Base-by-base conservation (phyloP, 2,113 vertebrate species). In the Paratilapia polleni region DNA sequence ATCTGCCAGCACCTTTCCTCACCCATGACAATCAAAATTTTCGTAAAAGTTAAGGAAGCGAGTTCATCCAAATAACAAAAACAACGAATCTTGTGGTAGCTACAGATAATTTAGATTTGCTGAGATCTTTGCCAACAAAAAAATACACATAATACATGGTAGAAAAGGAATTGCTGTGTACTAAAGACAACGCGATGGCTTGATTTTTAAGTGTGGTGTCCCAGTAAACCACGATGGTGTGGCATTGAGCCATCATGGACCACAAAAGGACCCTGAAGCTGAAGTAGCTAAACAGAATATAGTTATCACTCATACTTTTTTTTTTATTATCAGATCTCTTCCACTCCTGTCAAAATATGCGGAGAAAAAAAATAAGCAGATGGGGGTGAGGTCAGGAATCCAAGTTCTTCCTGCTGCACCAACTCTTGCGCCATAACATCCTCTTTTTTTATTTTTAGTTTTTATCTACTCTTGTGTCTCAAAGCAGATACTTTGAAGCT, bases 191-290 rank as follows among this genome's bases (percentile, higher is more conserved):
- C 2, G 17, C 17, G 28, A 31, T 73, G 17, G 26, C 66, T 73
- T 52, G 63, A 43, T n/a, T 49, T 17, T 49, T 49, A 52, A 31
- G 5, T 52, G 66, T 20, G 66, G 43, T 1, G 24, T 60, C 22
- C 43, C 75, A 61, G 38, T 49, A 83, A 77, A n/a, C 31, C 56
- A 59, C 36, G 54, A 75, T 75, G n/a, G 57, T 14, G 62, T 66
- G 66, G 38, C 54, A 61, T 20, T 52, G 60, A 57, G 57, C 10
- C 24, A 58, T 6, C 31, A 34, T 26, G 13, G 38, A 43, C 38
- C 5, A 43, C 9, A 24, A 14, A 9, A 47, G 9, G 41, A 64
- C 24, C 24, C 26, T 38, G 54, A 52, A 70, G 10, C 54, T 19
- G n/a, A 74, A 36, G 15, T 41, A 31, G 38, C 31, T 59, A 36